These are phyloP conservation scores for Panthera leo DNA, from an alignment of 2,113 vertebrate genomes.

Conservation along the genomic window DNA sequence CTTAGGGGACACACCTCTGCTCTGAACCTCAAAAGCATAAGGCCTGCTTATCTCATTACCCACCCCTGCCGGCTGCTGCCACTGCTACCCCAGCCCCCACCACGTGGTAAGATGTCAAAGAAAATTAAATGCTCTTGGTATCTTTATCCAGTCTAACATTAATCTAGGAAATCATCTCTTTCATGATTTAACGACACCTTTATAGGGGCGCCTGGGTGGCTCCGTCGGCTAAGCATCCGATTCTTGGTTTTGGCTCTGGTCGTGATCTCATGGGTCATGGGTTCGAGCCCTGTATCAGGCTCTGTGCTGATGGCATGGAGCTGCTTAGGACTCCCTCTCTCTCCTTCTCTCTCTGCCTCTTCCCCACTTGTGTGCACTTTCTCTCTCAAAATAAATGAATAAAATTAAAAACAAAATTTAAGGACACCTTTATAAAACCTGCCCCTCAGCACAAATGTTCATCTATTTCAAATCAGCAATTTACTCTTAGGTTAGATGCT, in stretches of 20 bases:
- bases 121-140: not conserved
- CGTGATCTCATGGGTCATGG: too few relatives aligned
- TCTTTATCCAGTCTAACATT: not conserved
- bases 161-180: not conserved
- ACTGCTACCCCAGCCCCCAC: fast-evolving
- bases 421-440: not conserved
- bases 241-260: too few relatives aligned
- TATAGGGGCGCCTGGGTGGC: not conserved
- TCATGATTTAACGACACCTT: not conserved
- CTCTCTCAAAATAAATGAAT: too few relatives aligned
- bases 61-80: not conserved
- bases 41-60: not conserved
- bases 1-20: not conserved
- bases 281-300: too few relatives aligned
- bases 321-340: too few relatives aligned
- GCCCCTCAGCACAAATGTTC: not conserved
- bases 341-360: too few relatives aligned
- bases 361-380: too few relatives aligned
- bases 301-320: too few relatives aligned
- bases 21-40: not conserved
- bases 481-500: not conserved
- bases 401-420: not conserved
- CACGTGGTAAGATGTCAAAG: not conserved
- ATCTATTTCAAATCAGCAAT: not conserved
- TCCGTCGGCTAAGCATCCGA: too few relatives aligned